A percentile compares a stretch with the other conserved stretches of the same genome.
These are phyloP conservation scores for Solenodon paradoxus DNA, from an alignment of 2,113 vertebrate genomes.

Conservation along the genomic window DNA sequence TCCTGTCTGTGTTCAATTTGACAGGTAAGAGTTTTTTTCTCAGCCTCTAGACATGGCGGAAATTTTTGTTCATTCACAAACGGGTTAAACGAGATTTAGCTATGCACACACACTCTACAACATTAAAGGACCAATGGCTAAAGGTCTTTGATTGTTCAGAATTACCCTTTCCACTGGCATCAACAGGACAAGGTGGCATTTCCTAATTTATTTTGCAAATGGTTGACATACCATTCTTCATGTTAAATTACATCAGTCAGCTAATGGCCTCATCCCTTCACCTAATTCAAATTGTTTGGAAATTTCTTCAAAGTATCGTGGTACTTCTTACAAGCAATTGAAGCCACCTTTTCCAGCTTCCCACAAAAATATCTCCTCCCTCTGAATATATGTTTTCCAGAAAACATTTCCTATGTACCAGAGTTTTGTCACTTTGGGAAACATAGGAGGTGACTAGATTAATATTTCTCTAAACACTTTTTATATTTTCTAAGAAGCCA, in stretches of 20 bases:
- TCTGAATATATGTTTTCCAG: slow-evolving; percentile 9
- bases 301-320: neutral
- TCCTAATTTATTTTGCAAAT: neutral
- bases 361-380: neutral
- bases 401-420: neutral
- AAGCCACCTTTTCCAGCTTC: neutral
- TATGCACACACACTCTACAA: neutral
- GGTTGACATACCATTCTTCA: neutral
- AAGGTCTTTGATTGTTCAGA: neutral
- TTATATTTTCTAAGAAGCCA: neutral
- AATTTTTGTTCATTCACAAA: neutral
- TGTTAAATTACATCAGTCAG: neutral
- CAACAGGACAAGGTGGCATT: neutral
- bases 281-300: neutral
- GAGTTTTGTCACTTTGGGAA: neutral
- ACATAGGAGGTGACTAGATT: neutral
- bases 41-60: neutral
- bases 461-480: neutral
- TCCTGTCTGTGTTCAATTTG: neutral
- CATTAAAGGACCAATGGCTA: neutral
- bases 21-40: neutral
- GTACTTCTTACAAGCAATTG: neutral
- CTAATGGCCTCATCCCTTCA: neutral
- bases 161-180: neutral
- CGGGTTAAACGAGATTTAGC: neutral